A percentile compares a stretch with the other conserved stretches of the same genome.
These are phyloP conservation scores for Merodon equestris DNA, from an alignment of 2,888 invertebrate genomes.

Conservation along the genomic window DNA sequence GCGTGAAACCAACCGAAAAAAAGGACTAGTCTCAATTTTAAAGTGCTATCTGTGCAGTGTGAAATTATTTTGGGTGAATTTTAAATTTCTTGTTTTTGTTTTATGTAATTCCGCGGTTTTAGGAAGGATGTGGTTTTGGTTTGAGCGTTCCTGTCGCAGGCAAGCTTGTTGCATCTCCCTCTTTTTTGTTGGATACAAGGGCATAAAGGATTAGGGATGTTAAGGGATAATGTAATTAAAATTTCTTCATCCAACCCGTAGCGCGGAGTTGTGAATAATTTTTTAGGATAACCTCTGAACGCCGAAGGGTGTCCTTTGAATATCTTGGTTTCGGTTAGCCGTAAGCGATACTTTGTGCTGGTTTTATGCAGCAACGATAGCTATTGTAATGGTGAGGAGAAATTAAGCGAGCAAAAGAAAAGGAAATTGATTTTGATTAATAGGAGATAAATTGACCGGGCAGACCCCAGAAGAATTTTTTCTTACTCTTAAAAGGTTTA, in stretches of 20 bases:
- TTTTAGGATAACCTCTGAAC: neutral
- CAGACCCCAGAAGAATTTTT: no score
- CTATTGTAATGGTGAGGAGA: no score
- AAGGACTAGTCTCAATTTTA: constrained; percentile 41
- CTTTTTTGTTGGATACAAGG: constrained; percentile 5
- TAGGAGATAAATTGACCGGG: no score
- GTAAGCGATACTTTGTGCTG: neutral
- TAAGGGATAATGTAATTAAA: constrained; percentile 58
- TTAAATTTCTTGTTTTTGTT: neutral
- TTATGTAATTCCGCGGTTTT: constrained; percentile 15
- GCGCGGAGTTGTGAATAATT: no score
- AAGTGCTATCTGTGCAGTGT: constrained; percentile 49
- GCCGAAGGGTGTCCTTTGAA: neutral
- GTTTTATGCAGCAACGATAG: no score
- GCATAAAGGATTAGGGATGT: constrained; percentile 16
- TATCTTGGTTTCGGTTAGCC: neutral
- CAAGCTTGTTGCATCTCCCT: constrained; percentile 43
- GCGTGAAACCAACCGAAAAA: constrained; percentile 12
- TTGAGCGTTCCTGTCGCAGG: constrained; percentile 26
- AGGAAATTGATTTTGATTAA: no score
- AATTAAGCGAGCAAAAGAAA: no score
- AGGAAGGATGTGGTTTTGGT: constrained; percentile 29
- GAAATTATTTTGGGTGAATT: constrained; percentile 44
- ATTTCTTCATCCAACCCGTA: constrained; percentile 13
- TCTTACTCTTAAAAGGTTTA: no score